These are phyloP conservation scores for Nemapogon koenigi DNA, from an alignment of 2,888 invertebrate genomes.

Conservation along the genomic window DNA sequence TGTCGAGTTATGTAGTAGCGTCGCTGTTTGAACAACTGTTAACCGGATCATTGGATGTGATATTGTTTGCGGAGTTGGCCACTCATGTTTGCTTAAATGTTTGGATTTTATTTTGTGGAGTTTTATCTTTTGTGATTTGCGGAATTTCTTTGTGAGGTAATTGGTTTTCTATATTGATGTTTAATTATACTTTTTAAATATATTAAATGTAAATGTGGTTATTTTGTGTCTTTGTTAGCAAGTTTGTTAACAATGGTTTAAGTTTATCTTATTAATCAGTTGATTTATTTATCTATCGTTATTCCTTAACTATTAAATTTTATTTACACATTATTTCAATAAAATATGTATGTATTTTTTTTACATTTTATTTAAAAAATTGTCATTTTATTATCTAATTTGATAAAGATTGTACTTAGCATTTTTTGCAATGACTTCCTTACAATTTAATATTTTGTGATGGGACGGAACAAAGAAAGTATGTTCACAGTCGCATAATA, in stretches of 20 bases:
- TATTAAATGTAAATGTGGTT: no score
- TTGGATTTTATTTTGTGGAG: constrained; percentile 43
- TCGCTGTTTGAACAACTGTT: constrained; percentile 59
- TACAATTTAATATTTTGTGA: no score
- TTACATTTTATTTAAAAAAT: no score
- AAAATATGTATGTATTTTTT: no score
- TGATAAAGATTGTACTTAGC: no score
- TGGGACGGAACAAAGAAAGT: neutral
- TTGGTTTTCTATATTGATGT: neutral
- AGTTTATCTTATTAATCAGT: neutral
- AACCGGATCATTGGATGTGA: constrained; percentile 62
- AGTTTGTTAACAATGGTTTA: no score
- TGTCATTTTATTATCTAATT: no score
- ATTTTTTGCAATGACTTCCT: no score
- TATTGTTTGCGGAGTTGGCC: constrained; percentile 51
- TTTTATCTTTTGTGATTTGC: constrained; percentile 28
- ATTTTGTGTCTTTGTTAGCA: no score
- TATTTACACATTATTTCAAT: no score
- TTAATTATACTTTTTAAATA: neutral
- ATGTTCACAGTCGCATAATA: no score
- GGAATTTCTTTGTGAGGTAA: constrained; percentile 14
- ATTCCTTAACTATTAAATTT: neutral
- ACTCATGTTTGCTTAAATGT: constrained; percentile 55
- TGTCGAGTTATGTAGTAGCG: constrained; percentile 38
- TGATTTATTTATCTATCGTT: neutral